Evolutionary conservation across 2,888 invertebrate genomes (phyloP).

Genomic region (Orchesella flavescens): DNA sequence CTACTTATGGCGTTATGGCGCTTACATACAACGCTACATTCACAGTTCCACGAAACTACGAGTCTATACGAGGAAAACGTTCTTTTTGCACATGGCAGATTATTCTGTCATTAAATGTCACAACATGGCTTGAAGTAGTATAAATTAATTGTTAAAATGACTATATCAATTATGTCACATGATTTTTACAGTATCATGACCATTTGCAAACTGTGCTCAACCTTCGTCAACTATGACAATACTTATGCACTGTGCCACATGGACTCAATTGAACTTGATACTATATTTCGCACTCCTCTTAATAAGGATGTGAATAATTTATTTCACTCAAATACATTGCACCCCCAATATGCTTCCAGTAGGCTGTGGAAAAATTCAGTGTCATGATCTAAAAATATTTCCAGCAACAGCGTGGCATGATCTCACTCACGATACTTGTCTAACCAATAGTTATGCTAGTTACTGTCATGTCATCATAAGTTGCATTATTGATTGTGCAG

Average conservation of each 20-base stretch:
- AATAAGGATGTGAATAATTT: constrained; percentile 58
- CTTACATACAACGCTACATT: too few relatives aligned
- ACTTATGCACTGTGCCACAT: neutral
- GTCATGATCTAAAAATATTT: neutral
- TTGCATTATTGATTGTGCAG: neutral
- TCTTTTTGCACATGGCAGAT: constrained; percentile 12
- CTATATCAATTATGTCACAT: neutral
- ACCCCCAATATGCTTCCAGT: neutral
- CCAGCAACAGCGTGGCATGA: neutral
- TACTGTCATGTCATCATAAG: neutral
- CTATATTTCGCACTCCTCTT: neutral
- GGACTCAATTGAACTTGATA: neutral
- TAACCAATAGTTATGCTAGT: too few relatives aligned
- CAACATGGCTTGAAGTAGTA: constrained; percentile 11
- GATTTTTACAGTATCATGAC: neutral
- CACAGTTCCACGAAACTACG: too few relatives aligned
- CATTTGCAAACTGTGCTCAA: neutral
- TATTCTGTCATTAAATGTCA: constrained; percentile 61
- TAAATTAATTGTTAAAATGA: neutral
- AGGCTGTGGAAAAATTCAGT: constrained; percentile 10
- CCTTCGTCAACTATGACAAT: constrained; percentile 23
- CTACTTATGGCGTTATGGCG: too few relatives aligned
- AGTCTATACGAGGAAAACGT: too few relatives aligned
- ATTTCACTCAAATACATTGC: constrained; percentile 2
- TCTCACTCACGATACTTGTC: neutral